These are phyloP conservation scores for Stenotaenia linearis DNA, from an alignment of 2,888 invertebrate species.

Conservation along the genomic window DNA sequence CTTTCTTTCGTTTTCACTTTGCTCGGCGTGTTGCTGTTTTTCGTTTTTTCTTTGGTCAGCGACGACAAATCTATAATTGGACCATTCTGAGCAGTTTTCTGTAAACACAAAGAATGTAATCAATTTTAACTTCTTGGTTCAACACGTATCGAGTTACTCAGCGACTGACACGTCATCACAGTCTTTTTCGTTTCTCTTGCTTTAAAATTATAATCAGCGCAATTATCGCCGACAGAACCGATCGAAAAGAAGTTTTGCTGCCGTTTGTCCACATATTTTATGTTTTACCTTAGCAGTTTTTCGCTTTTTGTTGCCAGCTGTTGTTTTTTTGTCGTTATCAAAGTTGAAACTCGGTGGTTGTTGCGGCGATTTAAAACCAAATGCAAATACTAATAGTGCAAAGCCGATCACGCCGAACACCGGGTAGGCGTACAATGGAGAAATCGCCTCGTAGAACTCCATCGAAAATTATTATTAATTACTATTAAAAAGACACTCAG, in stretches of 20 bases:
- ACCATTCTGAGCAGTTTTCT: not conserved
- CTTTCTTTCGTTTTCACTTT: not conserved
- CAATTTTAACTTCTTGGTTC: not conserved
- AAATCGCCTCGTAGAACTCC: constrained; percentile 44
- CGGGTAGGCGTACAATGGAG: constrained; percentile 55
- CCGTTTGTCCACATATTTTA: no score
- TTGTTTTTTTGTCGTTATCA: constrained; percentile 38
- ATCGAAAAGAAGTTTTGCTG: no score
- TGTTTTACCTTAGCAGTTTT: no score
- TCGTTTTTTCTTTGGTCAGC: not conserved
- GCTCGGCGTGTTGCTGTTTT: not conserved
- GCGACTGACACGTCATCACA: not conserved
- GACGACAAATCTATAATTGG: not conserved
- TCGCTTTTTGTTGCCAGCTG: constrained; percentile 35
- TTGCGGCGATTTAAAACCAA: constrained; percentile 71
- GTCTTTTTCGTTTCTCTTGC: not conserved
- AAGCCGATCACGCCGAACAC: constrained; percentile 62
- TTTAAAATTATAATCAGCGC: no score
- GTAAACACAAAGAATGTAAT: not conserved
- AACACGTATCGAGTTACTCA: not conserved
- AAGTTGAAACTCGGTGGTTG: constrained; percentile 66
- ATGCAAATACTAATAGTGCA: constrained; percentile 67
- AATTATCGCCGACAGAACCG: no score
- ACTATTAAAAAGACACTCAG: no score
- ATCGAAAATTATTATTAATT: no score